Evolutionary conservation across 2,888 invertebrate species (phyloP), one percentile per base, ranked within the genome.

Genomic region (Nomada ferruginata): DNA sequence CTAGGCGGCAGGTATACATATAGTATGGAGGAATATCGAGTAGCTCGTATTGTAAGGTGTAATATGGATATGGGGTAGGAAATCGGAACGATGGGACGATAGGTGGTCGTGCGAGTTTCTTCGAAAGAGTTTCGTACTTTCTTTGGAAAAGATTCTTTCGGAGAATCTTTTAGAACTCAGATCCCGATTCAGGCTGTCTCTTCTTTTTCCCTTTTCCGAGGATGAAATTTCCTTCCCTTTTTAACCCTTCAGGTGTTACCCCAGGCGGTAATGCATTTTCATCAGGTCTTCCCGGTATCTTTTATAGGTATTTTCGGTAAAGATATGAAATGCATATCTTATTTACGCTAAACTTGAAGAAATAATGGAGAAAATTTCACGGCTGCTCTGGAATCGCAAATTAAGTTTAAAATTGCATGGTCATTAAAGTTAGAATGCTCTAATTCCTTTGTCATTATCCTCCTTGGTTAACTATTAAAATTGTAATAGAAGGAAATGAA

Each of bases 1-100:
- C 61, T 75, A 77, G 66, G 52, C 60, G 47, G 26, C 26, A 20
- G 53, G 47, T 63, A 47, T 53, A n/a, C n/a, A n/a, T n/a, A n/a
- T n/a, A n/a, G n/a, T n/a, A 71, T 18, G 66, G 53, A 42, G 50
- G 55, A 61, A 70, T 76, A 76, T 81, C 70, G 76, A 81, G 70
- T 70, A 29, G 72, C 59, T 64, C 50, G 66, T 53, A 64, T 59
- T 61, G 69, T 61, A 74, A 65, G 44, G 63, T 70, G 61, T 74
- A 75, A 82, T 79, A 68, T 59, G 64, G 63, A 79, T 44, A 57
- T 55, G 23, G 18, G 53, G 7, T 53, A 36, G 64, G 68, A 68
- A 73, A 64, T 69, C 64, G 44, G 73, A 78, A 59, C 36, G 60
- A 15, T 60, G n/a, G 44, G 20, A 59, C 10, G 44, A 15, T 36